These are phyloP conservation scores for Spilosoma lubricipeda DNA, from an alignment of 2,888 invertebrate species.

Conservation along the genomic window DNA sequence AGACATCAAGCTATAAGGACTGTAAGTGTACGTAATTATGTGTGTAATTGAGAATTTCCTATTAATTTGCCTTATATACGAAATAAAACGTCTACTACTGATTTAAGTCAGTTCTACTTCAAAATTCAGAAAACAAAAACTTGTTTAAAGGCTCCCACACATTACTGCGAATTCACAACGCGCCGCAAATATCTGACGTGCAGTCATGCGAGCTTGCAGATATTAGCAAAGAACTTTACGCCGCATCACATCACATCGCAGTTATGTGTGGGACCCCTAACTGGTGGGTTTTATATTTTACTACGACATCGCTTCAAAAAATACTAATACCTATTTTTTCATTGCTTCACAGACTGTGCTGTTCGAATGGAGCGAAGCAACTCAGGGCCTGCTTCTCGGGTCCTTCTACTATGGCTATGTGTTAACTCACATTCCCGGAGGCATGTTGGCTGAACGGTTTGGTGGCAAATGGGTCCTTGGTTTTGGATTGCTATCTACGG, in stretches of 20 bases:
- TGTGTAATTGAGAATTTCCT: not conserved
- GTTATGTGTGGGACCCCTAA: too few species aligned
- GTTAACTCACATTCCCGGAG: slow-evolving; percentile 93
- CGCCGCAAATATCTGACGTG: too few species aligned
- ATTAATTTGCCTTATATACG: not conserved
- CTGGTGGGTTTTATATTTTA: too few species aligned
- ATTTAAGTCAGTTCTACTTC: too few species aligned
- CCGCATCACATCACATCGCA: too few species aligned
- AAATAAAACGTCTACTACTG: not conserved
- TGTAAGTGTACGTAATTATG: too few species aligned
- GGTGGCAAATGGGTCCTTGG: slow-evolving; percentile 95
- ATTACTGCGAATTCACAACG: too few species aligned
- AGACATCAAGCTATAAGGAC: too few species aligned
- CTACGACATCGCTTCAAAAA: not conserved
- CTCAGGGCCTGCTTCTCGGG: slow-evolving; percentile 92
- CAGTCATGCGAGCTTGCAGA: too few species aligned
- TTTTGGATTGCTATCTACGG: slow-evolving; percentile 92
- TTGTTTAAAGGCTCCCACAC: too few species aligned
- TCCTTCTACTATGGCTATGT: slow-evolving; percentile 95
- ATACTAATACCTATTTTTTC: not conserved
- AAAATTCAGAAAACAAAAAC: not conserved
- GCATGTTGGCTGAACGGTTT: slow-evolving; percentile 91
- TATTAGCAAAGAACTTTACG: too few species aligned
- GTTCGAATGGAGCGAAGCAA: slow-evolving; percentile 89
- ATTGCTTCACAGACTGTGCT: slow-evolving; percentile 53